phyloP scores from a whole-genome alignment of 2,888 invertebrate species.

The Anoncus sp. region DNA sequence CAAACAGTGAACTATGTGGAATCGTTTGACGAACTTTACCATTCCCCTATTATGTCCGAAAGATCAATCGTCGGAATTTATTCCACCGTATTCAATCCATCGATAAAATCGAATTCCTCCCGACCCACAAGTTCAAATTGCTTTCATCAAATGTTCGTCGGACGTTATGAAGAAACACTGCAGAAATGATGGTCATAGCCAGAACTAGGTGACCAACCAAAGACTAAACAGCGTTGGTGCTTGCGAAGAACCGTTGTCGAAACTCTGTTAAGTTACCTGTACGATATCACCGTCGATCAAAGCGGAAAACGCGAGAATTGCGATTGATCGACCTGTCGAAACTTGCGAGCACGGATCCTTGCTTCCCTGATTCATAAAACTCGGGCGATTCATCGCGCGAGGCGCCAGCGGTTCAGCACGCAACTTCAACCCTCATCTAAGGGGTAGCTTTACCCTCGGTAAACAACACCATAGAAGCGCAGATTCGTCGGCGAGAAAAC shows the following conservation, averaged over 20 bases:
- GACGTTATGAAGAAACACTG: no score
- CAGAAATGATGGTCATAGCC: neutral
- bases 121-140: no score
- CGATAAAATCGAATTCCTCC: no score
- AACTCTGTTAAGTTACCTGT: neutral
- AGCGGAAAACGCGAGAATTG: neutral
- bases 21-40: no score
- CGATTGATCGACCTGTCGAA: neutral
- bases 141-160: no score
- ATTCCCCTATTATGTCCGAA: no score
- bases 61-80: no score
- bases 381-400: neutral
- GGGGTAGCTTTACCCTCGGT: constrained; percentile 9
- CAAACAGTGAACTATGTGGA: no score
- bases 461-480: constrained; percentile 32
- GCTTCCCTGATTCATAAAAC: neutral
- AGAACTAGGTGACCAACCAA: neutral
- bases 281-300: neutral
- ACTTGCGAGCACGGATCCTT: neutral
- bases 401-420: constrained; percentile 10
- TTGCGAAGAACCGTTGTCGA: neutral
- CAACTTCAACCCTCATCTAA: neutral
- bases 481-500: constrained; percentile 34
- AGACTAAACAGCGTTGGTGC: neutral
- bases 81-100: no score